A percentile compares a stretch with the other conserved stretches of the same genome.
These are phyloP conservation scores for Drosophila hydei DNA, from an alignment of 1,140 invertebrate species.

Conservation along the genomic window DNA sequence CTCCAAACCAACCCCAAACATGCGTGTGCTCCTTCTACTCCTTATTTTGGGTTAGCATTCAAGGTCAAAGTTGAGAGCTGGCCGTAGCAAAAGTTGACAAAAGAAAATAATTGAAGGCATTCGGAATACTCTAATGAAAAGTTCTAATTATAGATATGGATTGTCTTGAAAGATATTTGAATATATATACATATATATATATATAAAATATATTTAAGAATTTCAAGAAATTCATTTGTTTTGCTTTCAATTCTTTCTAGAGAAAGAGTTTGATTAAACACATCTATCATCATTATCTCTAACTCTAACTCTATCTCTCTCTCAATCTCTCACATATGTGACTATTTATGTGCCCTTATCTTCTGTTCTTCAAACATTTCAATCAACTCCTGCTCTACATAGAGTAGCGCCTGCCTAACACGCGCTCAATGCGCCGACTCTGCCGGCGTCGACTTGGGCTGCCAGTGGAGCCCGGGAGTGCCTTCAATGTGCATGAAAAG, in stretches of 20 bases:
- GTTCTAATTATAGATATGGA: not conserved
- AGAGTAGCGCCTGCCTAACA: not conserved
- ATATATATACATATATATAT: too few relatives aligned
- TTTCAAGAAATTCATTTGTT: too few relatives aligned
- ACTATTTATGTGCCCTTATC: too few relatives aligned
- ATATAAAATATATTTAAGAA: too few relatives aligned
- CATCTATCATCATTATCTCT: too few relatives aligned
- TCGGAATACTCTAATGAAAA: not conserved
- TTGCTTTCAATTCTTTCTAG: too few relatives aligned
- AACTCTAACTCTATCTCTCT: too few relatives aligned
- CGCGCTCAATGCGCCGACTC: constrained; percentile 56
- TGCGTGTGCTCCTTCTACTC: constrained; percentile 2
- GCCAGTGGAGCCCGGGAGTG: constrained; percentile 4
- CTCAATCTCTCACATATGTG: too few relatives aligned
- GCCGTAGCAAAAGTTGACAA: constrained; percentile 45
- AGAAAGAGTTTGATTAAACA: too few relatives aligned
- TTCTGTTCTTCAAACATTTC: not conserved
- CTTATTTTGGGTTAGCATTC: constrained; percentile 53
- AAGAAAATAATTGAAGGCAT: not conserved
- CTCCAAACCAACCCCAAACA: constrained; percentile 10
- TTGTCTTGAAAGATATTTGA: too few relatives aligned
- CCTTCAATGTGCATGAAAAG: not conserved
- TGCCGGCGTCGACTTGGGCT: constrained; percentile 14
- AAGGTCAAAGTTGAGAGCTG: constrained; percentile 71
- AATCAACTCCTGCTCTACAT: not conserved